phyloP scores from a whole-genome alignment of 2,113 vertebrate genomes.

The Cryptomyrus ogoouensis region DNA sequence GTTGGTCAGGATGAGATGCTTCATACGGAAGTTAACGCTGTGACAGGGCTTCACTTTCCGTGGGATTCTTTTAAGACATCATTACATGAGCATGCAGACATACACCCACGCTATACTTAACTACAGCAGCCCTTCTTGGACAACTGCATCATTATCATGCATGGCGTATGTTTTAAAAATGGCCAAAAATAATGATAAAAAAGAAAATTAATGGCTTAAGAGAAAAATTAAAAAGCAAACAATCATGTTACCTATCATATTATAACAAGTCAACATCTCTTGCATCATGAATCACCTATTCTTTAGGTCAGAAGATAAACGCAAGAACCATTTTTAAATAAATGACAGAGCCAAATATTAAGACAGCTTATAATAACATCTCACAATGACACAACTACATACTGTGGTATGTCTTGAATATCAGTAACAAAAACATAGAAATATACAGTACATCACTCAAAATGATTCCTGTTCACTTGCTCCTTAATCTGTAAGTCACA shows the following conservation, averaged over 20 bases:
- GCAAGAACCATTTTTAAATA: conserved; percentile 38
- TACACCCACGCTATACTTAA: conserved; percentile 24
- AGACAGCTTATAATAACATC: background rate
- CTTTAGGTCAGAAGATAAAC: conserved; percentile 42
- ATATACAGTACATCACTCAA: background rate
- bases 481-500: background rate
- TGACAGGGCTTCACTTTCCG: conserved; percentile 21
- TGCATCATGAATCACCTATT: conserved; percentile 53
- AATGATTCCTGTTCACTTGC: background rate
- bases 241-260: conserved; percentile 48
- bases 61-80: conserved; percentile 12
- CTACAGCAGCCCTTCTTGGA: conserved; percentile 7
- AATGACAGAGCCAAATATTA: conserved; percentile 14
- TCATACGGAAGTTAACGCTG: conserved; percentile 50
- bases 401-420: background rate
- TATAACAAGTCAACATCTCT: conserved; percentile 62
- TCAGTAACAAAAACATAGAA: background rate
- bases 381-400: background rate
- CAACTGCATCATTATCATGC: background rate
- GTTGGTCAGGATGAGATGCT: conserved; percentile 19
- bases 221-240: background rate
- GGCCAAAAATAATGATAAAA: background rate
- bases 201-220: background rate
- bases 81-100: conserved; percentile 21
- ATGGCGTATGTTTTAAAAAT: background rate